These are phyloP conservation scores for Iselma pallidipennis DNA, from an alignment of 2,888 invertebrate genomes.

Conservation along the genomic window DNA sequence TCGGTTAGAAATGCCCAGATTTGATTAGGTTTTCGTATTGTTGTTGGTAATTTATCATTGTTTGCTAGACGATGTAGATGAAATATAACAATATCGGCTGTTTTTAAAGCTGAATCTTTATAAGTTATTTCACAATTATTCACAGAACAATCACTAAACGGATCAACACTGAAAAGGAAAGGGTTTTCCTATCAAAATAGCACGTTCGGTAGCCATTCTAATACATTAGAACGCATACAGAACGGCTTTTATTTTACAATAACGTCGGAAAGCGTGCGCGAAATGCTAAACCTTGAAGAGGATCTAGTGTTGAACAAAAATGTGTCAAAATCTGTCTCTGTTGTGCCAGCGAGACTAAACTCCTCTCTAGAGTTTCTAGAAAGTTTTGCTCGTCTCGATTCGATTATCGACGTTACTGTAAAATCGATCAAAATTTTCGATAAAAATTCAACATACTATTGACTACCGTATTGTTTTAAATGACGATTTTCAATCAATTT, in stretches of 20 bases:
- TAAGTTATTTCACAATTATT: conserved; percentile 66
- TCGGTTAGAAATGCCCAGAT: conserved; percentile 74
- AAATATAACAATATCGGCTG: conserved; percentile 68
- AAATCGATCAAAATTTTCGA: neutral
- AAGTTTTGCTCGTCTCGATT: too few species aligned
- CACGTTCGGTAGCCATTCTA: too few species aligned
- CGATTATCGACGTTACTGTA: too few species aligned
- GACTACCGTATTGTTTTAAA: conserved; percentile 56
- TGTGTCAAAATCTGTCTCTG: too few species aligned
- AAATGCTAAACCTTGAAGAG: too few species aligned
- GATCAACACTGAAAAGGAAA: conserved; percentile 59
- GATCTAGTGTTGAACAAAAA: too few species aligned
- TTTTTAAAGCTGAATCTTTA: conserved; percentile 54
- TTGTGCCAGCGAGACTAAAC: too few species aligned
- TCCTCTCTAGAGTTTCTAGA: too few species aligned
- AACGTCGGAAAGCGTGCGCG: too few species aligned
- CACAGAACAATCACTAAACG: conserved; percentile 64
- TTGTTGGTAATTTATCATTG: conserved; percentile 59
- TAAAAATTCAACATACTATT: conserved; percentile 43
- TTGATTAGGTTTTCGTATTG: conserved; percentile 57
- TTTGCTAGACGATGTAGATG: conserved; percentile 60
- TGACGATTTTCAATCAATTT: conserved; percentile 61
- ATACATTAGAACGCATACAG: too few species aligned
- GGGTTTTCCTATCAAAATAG: neutral
- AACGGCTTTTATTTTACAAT: too few species aligned